A percentile compares a stretch with the other conserved stretches of the same genome.
Conservation (phyloP, 1,140 invertebrate species). For the Cotesia glomerata region DNA sequence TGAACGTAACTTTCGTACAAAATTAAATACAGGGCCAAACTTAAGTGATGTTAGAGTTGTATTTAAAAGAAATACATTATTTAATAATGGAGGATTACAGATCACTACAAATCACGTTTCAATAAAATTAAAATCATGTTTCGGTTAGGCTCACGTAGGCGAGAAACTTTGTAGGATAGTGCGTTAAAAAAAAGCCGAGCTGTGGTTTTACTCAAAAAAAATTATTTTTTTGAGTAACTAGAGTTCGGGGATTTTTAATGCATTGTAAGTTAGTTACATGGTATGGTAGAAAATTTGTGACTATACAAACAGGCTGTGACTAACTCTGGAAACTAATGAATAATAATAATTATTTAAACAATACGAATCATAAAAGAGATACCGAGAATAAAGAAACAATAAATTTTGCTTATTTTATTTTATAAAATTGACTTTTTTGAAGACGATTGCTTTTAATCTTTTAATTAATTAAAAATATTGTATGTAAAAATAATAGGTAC, state of each 20-base stretch:
- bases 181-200: too few relatives aligned
- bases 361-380: neutral
- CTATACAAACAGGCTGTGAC: conserved; percentile 38
- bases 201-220: too few relatives aligned
- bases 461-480: too few relatives aligned
- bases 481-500: neutral
- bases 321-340: conserved; percentile 31
- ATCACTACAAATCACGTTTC: conserved; percentile 24
- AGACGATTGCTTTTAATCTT: too few relatives aligned
- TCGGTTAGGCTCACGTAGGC: too few relatives aligned
- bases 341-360: neutral
- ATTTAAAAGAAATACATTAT: conserved; percentile 39
- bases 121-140: neutral
- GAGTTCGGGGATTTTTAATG: neutral
- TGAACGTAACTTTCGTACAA: conserved; percentile 55
- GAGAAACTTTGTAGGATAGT: too few relatives aligned
- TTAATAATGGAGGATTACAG: conserved; percentile 22
- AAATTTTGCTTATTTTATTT: conserved; percentile 4
- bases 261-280: neutral
- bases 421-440: neutral
- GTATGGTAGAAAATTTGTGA: conserved; percentile 8
- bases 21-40: conserved; percentile 58
- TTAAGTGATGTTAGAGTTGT: conserved; percentile 46
- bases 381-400: too few relatives aligned
- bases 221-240: neutral